phyloP scores from a whole-genome alignment of 2,113 vertebrate species.

The Columba janthina region DNA sequence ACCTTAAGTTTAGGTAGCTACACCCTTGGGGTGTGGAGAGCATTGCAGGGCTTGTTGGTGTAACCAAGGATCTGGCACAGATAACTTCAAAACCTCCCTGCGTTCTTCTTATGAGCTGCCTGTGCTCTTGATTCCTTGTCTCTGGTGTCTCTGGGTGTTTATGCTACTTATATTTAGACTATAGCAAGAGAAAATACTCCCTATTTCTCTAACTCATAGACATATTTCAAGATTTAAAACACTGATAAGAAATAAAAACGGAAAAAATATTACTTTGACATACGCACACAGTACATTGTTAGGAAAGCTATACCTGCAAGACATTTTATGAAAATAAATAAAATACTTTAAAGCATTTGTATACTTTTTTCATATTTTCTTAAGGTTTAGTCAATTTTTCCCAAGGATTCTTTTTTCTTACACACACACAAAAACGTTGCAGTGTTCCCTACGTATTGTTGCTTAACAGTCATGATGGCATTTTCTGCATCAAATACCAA shows the following conservation, averaged over 20 bases:
- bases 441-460: neutral
- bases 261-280: neutral
- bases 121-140: neutral
- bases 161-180: too few species aligned
- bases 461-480: neutral
- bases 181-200: neutral
- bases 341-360: neutral
- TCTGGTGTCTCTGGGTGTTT: neutral
- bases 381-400: neutral
- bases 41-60: neutral
- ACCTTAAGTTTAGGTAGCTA: neutral
- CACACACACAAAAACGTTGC: neutral
- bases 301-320: neutral
- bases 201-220: neutral
- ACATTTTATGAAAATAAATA: neutral
- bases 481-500: neutral
- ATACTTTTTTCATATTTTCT: neutral
- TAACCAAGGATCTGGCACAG: neutral
- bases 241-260: neutral
- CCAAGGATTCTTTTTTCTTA: neutral
- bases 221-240: neutral
- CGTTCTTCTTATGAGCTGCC: neutral
- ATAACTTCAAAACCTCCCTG: neutral
- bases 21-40: fast-evolving
- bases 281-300: neutral